Base-by-base conservation (phyloP, 2,113 vertebrate genomes). In the Lynx canadensis region DNA sequence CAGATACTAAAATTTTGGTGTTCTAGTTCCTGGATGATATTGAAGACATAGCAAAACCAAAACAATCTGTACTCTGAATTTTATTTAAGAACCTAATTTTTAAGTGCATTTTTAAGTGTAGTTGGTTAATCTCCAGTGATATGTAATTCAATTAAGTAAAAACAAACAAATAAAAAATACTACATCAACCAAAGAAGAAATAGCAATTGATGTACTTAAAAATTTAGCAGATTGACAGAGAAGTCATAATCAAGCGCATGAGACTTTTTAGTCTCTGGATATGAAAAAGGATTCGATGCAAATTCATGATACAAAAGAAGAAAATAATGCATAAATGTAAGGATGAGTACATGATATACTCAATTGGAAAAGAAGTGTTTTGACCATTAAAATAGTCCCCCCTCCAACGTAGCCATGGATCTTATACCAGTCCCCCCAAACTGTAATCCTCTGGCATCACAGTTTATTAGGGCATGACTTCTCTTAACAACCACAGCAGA, bases 91-190 rank as follows among this genome's bases (percentile, higher is more conserved):
- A 71, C 36, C 27, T 13, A 81, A 57, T 9, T 45, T 45, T 45
- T 45, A 45, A 45, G 45, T 79, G 31, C 41, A 57, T 55, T 71
- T 76, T 94, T 10, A 91, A 50, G 52, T 92, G 36, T 82, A 60
- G 31, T 73, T 81, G 7, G 85, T 94, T 96, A 84, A 71, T 85
- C 91, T 66, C 36, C 29, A 91, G 63, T n/a, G 5, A 66, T 85
- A 76, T 15, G 31, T 92, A 85, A 83, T 71, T 96, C 41, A 57
- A 10, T 63, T 94, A 81, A 95, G 68, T 89, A 38, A 91, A 55
- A 89, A 31, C 1, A 15, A 73, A 7, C 25, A 76, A 89, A 50
- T 19, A 33, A 94, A 73, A 82, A 95, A 87, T 71, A 48, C 31
- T 94, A 38, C 9, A 31, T 93, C 81, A 92, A 45, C 65, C 14